Evolutionary conservation across 2,797 vertebrate genomes (phyloP), one percentile per base, ranked within the genome.

Genomic region (Macropus fuliginosus): DNA sequence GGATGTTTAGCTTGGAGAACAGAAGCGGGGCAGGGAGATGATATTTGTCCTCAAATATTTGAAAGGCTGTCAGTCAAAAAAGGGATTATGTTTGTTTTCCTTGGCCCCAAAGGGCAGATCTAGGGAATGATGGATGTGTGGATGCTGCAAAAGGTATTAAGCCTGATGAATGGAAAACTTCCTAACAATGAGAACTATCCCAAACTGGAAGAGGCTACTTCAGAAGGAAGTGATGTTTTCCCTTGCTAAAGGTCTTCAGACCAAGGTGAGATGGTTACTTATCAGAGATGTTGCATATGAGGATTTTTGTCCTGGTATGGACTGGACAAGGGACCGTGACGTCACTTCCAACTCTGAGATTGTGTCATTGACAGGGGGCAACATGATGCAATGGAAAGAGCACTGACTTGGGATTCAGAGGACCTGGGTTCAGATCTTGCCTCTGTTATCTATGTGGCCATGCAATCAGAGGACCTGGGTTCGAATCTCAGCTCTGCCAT

Each of bases 1-100:
- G 66, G 74, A 50, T 87, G 74, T 87, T 87, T 87, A 87, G 40
- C 74, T 87, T 87, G 74, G 74, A 87, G 74, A 87, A 87, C 74
- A 87, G 74, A 87, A 87, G 74, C 40, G 24, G 21, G 4, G 74
- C 74, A 87, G 24, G 74, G 74, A 50, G 74, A 87, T 87, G 74
- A 87, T 87, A 50, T 87, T 87, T 87, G 74, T 87, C 74, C 74
- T 87, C 24, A 87, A 87, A 40, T 87, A 50, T 87, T 87, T 87
- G 74, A 87, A 87, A 87, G 40, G 40, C 74, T 87, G 40, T 87
- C 74, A 50, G 24, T 87, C 74, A 87, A 46, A 87, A 87, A 40
- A 87, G 74, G 74, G 74, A 87, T 87, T 50, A 87, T 50, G 3
- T 40, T 87, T 87, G 74, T 87, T 87, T 87, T 87, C 40, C 24